A percentile compares a stretch with the other conserved stretches of the same genome.
Evolutionary conservation across 2,888 invertebrate species (phyloP).

Genomic region (Adineta ricciae): DNA sequence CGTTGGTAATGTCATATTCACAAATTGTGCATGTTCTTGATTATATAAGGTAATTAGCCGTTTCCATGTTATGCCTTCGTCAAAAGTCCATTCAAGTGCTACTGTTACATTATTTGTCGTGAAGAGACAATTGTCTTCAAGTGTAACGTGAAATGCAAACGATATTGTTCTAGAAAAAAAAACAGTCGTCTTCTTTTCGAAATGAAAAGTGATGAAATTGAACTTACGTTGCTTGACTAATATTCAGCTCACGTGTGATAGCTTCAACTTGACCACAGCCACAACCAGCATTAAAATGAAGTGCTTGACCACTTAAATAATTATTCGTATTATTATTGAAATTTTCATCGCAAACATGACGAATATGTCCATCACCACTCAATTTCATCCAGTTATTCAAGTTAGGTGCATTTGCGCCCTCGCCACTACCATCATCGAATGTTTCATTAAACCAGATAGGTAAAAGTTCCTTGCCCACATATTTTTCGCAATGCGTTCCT

Average conservation of each 20-base stretch:
- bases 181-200: not conserved
- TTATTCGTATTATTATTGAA: not conserved
- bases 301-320: not conserved
- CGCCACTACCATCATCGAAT: not conserved
- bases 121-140: not conserved
- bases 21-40: not conserved
- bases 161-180: not conserved
- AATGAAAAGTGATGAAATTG: not conserved
- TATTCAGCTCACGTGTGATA: not conserved
- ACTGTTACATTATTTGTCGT: not conserved
- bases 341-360: not conserved
- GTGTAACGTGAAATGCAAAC: not conserved
- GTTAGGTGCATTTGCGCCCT: not conserved
- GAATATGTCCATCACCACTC: not conserved
- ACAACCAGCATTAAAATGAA: not conserved
- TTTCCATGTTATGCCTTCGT: not conserved
- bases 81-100: not conserved
- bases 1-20: not conserved
- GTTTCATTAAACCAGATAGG: not conserved
- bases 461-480: not conserved
- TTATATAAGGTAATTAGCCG: not conserved
- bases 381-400: not conserved
- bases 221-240: slow-evolving; percentile 2
- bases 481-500: not conserved
- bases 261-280: not conserved